These are phyloP conservation scores for Tortrix viridana DNA, from an alignment of 2,888 invertebrate genomes.

Conservation along the genomic window DNA sequence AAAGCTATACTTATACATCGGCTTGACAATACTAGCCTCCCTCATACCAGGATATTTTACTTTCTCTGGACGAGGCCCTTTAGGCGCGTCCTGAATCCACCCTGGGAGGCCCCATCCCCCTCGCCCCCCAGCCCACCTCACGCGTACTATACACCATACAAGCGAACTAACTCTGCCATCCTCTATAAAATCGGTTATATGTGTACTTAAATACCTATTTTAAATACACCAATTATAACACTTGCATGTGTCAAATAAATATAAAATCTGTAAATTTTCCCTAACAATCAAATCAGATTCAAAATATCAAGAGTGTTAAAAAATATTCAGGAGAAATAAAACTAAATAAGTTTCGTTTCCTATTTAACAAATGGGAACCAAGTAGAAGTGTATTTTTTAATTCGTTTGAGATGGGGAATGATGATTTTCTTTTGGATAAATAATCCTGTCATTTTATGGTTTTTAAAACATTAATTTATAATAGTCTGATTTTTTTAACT, in stretches of 20 bases:
- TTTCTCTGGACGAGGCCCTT: conserved; percentile 83
- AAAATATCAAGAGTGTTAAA: too few relatives aligned
- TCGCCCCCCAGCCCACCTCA: conserved; percentile 66
- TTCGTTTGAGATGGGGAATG: too few relatives aligned
- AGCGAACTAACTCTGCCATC: conserved; percentile 79
- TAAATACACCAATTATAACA: conserved; percentile 78
- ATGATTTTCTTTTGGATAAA: too few relatives aligned
- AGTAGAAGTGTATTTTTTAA: too few relatives aligned
- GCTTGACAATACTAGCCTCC: conserved; percentile 84
- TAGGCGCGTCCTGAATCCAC: conserved; percentile 70
- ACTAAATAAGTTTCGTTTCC: too few relatives aligned
- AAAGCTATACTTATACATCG: conserved; percentile 81
- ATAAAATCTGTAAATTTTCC: too few relatives aligned
- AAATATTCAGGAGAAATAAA: too few relatives aligned
- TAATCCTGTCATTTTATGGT: too few relatives aligned
- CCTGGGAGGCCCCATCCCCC: conserved; percentile 52
- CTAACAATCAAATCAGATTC: too few relatives aligned
- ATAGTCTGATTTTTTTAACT: too few relatives aligned
- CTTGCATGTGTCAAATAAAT: conserved; percentile 47
- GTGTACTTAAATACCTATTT: conserved; percentile 71
- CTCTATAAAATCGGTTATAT: conserved; percentile 74
- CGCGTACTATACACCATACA: conserved; percentile 79
- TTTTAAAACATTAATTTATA: too few relatives aligned
- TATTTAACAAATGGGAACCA: too few relatives aligned
- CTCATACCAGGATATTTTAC: conserved; percentile 83